These are phyloP conservation scores for Atherinomorus stipes DNA, from an alignment of 2,113 vertebrate genomes.

Conservation along the genomic window DNA sequence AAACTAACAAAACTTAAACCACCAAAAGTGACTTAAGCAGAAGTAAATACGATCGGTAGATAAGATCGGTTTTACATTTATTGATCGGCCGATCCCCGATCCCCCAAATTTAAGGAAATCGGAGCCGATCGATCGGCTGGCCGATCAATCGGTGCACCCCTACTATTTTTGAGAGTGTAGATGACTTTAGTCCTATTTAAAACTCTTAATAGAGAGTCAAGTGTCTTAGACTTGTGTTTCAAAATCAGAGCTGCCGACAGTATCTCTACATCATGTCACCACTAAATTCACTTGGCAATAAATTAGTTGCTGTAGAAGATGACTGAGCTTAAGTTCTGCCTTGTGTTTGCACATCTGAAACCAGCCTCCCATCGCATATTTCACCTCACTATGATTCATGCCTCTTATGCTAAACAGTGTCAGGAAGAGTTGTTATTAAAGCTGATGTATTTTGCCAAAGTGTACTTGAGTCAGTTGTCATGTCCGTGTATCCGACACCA, in stretches of 20 bases:
- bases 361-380: constrained; percentile 29
- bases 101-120: no score
- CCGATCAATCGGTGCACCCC: no score
- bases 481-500: constrained; percentile 11
- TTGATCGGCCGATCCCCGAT: no score
- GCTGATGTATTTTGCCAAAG: constrained; percentile 15
- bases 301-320: constrained; percentile 28
- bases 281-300: constrained; percentile 13
- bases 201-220: background rate
- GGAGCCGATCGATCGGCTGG: no score
- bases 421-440: constrained; percentile 43
- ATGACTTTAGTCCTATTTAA: background rate
- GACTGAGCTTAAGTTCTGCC: constrained; percentile 54
- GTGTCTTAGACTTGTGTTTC: background rate
- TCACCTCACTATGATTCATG: constrained; percentile 50
- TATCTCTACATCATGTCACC: background rate
- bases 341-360: constrained; percentile 32
- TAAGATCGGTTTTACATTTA: no score
- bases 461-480: constrained; percentile 1
- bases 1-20: no score
- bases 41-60: no score
- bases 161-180: no score
- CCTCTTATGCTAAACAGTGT: constrained; percentile 13
- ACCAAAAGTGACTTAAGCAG: no score
- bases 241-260: background rate